Base-by-base conservation (phyloP, 2,888 invertebrate species). In the Pristionchus arcanus region DNA sequence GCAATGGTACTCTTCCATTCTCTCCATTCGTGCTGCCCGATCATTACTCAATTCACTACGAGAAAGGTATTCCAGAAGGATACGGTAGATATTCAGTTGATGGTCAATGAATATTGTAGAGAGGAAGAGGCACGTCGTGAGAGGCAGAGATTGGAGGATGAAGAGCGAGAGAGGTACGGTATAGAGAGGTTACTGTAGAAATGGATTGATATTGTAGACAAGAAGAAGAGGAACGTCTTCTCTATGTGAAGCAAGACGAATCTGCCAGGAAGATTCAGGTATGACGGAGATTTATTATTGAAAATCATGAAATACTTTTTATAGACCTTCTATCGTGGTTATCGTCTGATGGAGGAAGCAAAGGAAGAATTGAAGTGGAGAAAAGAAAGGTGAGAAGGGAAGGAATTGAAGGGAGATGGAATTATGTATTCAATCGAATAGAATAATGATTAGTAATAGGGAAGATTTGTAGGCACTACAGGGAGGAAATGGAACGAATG, bases 251-350 rank as follows among this genome's bases (percentile, higher is more conserved):
- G 34, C 13, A 31, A 31, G 81, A 81, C 2, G 5, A n/a, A 1
- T 13, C 49, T 9, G 49, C 81, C n/a, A 42, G 25, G 11, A 81
- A 81, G 81, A 81, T 81, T 49, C 81, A 81, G 81, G 81, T 81
- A 49, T 31, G 0, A 9, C 37, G 9, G 4, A 37, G 25, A 74
- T 34, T 7, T 4, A 25, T 16, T 15, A 5, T 34, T 74, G 31
- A 25, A 2, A 37, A 37, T 31, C 37, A 21, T 19, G 4, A 34
- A 37, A 37, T 2, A 31, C 16, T 71, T 71, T 74, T 34, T 37
- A 34, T 13, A 74, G 63, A 16, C 2, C 4, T 31, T n/a, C 34
- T 34, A 37, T 19, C 85, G 55, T 28, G 59, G 42, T n/a, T n/a
- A 55, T 28, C 16, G 85, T 5, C 11, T 85, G 85, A 13, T 34